phyloP scores from a whole-genome alignment of 2,888 invertebrate species.

The Mongoloraphidia duomilia region DNA sequence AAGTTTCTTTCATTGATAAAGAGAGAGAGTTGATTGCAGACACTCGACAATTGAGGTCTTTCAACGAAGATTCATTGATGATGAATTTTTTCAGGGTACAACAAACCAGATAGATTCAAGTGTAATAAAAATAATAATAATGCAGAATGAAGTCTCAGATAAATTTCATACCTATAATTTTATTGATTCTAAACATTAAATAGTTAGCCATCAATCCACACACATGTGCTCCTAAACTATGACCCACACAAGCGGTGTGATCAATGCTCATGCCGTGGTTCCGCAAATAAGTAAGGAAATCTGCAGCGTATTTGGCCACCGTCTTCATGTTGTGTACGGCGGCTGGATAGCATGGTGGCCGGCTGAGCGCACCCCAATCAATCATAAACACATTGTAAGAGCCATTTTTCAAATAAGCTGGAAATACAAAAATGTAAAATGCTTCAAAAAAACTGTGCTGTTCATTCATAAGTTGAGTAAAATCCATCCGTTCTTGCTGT shows the following conservation, averaged over 20 bases:
- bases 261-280: constrained; percentile 49
- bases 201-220: constrained; percentile 63
- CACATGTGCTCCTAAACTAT: constrained; percentile 58
- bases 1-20: too few relatives aligned
- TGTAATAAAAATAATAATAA: neutral
- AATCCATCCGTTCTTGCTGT: too few relatives aligned
- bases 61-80: too few relatives aligned
- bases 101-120: too few relatives aligned
- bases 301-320: constrained; percentile 54
- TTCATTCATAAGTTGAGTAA: too few relatives aligned
- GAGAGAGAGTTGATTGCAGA: too few relatives aligned
- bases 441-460: neutral
- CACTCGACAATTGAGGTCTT: too few relatives aligned
- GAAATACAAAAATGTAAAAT: constrained; percentile 12
- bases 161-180: constrained; percentile 45
- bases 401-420: constrained; percentile 58
- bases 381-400: constrained; percentile 63
- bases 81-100: too few relatives aligned
- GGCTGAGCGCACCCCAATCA: constrained; percentile 60
- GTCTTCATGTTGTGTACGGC: constrained; percentile 62
- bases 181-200: constrained; percentile 54
- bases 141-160: neutral
- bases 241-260: constrained; percentile 59
- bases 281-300: constrained; percentile 45
- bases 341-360: constrained; percentile 50